Evolutionary conservation across 2,797 vertebrate species (phyloP), one percentile per base, ranked within the genome.

Genomic region (Cynodonichthys magdalenae): DNA sequence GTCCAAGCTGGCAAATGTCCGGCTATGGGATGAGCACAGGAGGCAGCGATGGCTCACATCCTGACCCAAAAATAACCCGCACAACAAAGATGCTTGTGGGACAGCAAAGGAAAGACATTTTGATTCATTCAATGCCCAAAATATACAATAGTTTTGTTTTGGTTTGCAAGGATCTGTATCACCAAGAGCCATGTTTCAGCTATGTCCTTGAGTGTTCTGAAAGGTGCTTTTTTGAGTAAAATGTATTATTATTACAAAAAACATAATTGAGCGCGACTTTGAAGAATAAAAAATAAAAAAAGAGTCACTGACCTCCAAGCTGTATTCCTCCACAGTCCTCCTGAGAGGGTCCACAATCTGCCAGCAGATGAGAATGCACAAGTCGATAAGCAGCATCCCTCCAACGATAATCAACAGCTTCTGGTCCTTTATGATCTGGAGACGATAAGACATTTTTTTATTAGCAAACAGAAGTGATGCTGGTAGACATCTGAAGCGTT

Each of bases 321-420:
- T 97, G 94, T 98, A 99, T 73, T 95, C 93, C 90, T 99, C 98
- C 82, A 98, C 97, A 0, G 96, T 99, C 89, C 96, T 96, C 87
- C 94, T 96, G 80, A 99, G 94, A 15, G 98, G 98, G 88, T 99
- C 97, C 84, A 99, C 97, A 52, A 98, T 95, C 93, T 99, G 98
- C 98, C 97, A 99, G 93, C 96, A 99, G 91, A 99, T 98, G 81
- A 99, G 93, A 91, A 99, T 99, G 92, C 97, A 99, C 76, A 99
- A 92, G 93, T 99, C 97, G 77, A 99, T 99, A 63, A 99, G 93
- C 87, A 99, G 93, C 98, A 99, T 99, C 88, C 96, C 97, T 49
- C 97, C 97, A 49, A 99, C 98, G 41, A 99, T 99, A 84, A 98
- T 96, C 79, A 99, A 90, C 90, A 99, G 91, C 88, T 99, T 99